These are phyloP conservation scores for Macrophya alboannulata DNA, from an alignment of 2,888 invertebrate genomes.

Conservation along the genomic window DNA sequence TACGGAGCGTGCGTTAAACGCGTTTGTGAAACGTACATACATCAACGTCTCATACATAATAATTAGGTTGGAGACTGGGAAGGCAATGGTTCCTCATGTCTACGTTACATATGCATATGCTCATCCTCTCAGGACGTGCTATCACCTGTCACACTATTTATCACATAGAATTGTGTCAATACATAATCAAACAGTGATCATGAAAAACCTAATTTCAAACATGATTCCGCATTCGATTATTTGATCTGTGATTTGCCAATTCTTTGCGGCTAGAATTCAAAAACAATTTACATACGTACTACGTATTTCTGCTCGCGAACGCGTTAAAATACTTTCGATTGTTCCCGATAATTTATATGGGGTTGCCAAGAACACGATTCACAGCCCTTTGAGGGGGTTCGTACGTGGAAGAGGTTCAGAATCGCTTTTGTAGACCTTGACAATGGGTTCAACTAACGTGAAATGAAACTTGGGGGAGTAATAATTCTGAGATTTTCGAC, in stretches of 20 bases:
- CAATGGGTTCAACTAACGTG: background rate
- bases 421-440: background rate
- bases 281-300: no score
- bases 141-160: background rate
- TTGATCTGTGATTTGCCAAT: background rate
- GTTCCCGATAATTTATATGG: background rate
- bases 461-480: background rate
- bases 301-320: background rate
- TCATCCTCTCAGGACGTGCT: background rate
- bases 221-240: background rate
- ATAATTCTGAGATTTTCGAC: background rate
- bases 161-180: background rate
- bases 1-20: background rate
- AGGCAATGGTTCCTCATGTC: background rate
- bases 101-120: background rate
- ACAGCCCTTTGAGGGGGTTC: background rate
- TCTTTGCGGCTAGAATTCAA: background rate
- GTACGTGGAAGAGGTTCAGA: constrained; percentile 3
- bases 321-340: background rate
- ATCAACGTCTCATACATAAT: background rate
- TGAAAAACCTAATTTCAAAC: background rate
- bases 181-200: background rate
- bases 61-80: background rate
- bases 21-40: background rate
- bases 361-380: background rate